These are phyloP conservation scores for Fragum whitleyi DNA, from an alignment of 2,888 invertebrate species.

Conservation along the genomic window DNA sequence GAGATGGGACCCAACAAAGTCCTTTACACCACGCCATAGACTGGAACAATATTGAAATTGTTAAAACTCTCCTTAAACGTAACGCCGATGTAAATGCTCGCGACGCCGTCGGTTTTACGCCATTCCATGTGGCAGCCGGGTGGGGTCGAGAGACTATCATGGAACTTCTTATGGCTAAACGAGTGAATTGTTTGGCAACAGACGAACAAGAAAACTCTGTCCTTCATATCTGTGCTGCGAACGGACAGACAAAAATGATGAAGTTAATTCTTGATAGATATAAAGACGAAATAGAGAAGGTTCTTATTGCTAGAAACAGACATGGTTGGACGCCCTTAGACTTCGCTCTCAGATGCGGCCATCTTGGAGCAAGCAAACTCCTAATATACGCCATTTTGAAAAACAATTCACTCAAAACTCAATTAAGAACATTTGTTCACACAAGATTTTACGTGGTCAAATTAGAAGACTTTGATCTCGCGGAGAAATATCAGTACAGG, in stretches of 20 bases:
- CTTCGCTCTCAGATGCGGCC: conserved; percentile 65
- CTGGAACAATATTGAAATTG: conserved; percentile 65
- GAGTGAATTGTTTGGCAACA: conserved; percentile 37
- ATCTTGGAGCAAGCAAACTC: conserved; percentile 52
- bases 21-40: conserved; percentile 63
- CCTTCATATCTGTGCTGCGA: conserved; percentile 61
- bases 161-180: conserved; percentile 46
- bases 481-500: conserved; percentile 57
- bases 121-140: conserved; percentile 61
- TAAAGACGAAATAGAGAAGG: conserved; percentile 54
- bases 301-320: conserved; percentile 55
- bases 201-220: conserved; percentile 63
- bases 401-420: conserved; percentile 36
- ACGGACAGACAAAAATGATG: conserved; percentile 60
- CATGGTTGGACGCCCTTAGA: conserved; percentile 67
- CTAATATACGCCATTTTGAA: conserved; percentile 47
- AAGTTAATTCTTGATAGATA: conserved; percentile 46
- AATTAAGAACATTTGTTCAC: conserved; percentile 60
- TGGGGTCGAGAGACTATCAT: conserved; percentile 64
- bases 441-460: conserved; percentile 63
- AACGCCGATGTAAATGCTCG: conserved; percentile 65
- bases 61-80: conserved; percentile 56
- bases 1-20: conserved; percentile 60
- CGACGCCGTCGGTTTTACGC: conserved; percentile 60
- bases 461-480: conserved; percentile 57